These are phyloP conservation scores for Gnathonemus echidnorhynchus DNA, from an alignment of 2,113 vertebrate species.

Conservation along the genomic window DNA sequence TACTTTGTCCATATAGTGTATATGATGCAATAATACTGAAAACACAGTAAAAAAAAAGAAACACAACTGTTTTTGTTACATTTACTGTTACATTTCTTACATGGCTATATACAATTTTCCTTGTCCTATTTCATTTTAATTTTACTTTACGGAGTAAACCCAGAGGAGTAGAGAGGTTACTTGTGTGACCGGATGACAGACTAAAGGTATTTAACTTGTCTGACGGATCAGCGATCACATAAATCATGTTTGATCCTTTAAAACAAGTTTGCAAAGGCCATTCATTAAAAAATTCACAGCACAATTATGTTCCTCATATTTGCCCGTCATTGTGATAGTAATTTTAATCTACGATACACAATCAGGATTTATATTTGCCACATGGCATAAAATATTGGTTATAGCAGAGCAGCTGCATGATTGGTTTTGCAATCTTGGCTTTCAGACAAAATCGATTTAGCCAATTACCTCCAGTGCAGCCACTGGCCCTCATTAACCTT, in stretches of 20 bases:
- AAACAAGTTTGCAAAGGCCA: neutral
- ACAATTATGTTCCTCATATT: neutral
- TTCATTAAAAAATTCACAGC: neutral
- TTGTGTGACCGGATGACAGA: neutral
- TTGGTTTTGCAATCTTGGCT: constrained; percentile 40
- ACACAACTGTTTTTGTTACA: too few species aligned
- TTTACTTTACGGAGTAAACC: neutral
- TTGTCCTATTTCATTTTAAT: neutral
- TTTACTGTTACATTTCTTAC: neutral
- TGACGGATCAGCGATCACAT: neutral
- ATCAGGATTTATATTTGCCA: constrained; percentile 47
- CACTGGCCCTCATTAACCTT: constrained; percentile 49
- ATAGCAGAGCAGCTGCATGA: constrained; percentile 41
- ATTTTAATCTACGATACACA: neutral
- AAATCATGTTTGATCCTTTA: neutral
- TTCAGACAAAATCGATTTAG: constrained; percentile 40
- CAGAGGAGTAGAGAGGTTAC: neutral
- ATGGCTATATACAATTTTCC: neutral
- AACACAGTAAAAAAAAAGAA: neutral
- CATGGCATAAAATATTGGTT: constrained; percentile 40
- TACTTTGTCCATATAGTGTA: neutral
- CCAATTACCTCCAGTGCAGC: constrained; percentile 46
- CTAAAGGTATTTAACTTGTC: neutral
- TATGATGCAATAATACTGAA: neutral
- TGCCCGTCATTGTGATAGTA: neutral